phyloP scores from a whole-genome alignment of 1,140 invertebrate genomes.

The Saccostrea echinata region DNA sequence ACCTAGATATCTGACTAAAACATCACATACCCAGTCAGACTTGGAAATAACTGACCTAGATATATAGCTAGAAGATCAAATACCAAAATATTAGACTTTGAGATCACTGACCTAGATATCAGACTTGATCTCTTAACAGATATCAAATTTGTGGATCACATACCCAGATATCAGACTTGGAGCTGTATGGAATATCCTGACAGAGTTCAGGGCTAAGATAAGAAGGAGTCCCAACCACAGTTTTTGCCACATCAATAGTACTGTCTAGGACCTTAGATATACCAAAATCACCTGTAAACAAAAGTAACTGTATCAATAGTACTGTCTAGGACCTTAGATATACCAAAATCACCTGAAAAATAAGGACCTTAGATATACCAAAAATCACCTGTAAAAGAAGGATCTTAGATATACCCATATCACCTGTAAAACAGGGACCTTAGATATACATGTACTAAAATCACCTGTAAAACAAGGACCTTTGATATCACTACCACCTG shows the following conservation, averaged over 20 bases:
- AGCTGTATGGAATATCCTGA: constrained; percentile 78
- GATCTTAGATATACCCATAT: too few relatives aligned
- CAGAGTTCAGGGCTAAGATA: constrained; percentile 78
- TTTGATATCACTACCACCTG: too few relatives aligned
- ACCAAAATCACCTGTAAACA: constrained; percentile 78
- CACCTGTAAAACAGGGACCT: too few relatives aligned
- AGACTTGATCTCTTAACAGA: constrained; percentile 51
- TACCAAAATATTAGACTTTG: constrained; percentile 79
- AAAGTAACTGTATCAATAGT: constrained; percentile 69
- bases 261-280: constrained; percentile 77
- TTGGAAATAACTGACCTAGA: background rate
- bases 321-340: constrained; percentile 75
- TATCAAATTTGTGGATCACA: background rate
- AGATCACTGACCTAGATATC: constrained; percentile 65
- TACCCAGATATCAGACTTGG: constrained; percentile 75
- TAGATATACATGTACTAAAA: too few relatives aligned
- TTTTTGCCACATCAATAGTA: constrained; percentile 77
- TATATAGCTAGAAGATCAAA: constrained; percentile 20
- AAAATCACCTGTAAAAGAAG: too few relatives aligned
- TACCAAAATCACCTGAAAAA: constrained; percentile 78
- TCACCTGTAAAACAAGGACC: too few relatives aligned
- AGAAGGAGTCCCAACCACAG: constrained; percentile 78
- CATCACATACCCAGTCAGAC: background rate
- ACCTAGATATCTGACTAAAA: background rate
- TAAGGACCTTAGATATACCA: background rate